Percentiles rank a stretch among this genome's conserved stretches.
phyloP scores from a whole-genome alignment of 2,888 invertebrate species.

The Xylocampa areola region DNA sequence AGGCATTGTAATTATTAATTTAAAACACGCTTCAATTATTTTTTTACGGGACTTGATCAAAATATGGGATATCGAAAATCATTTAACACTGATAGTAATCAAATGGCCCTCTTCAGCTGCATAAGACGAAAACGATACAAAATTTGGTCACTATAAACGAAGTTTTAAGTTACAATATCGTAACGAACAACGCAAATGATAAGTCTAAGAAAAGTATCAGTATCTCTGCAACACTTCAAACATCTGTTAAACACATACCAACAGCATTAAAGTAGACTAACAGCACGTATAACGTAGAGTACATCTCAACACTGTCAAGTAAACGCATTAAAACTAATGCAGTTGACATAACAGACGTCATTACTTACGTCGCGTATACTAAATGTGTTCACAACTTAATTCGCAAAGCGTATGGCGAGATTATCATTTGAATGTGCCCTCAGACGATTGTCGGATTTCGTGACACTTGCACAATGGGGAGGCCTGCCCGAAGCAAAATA shows the following conservation, averaged over 20 bases:
- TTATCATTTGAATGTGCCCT: constrained; percentile 88
- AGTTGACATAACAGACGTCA: constrained; percentile 41
- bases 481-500: constrained; percentile 77
- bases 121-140: constrained; percentile 26
- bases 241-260: constrained; percentile 56
- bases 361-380: constrained; percentile 64
- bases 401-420: constrained; percentile 85
- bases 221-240: constrained; percentile 36
- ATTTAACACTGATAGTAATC: too few relatives aligned
- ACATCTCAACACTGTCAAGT: constrained; percentile 41
- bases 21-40: too few relatives aligned
- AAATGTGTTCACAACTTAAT: constrained; percentile 66
- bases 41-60: too few relatives aligned
- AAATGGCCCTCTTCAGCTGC: too few relatives aligned
- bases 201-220: constrained; percentile 40
- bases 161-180: constrained; percentile 45
- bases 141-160: constrained; percentile 14
- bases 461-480: constrained; percentile 84
- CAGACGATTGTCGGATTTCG: constrained; percentile 85
- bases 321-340: constrained; percentile 58
- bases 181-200: constrained; percentile 34
- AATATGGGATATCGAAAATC: too few relatives aligned
- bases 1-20: too few relatives aligned
- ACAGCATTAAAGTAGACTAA: constrained; percentile 37
- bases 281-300: constrained; percentile 28